Evolutionary conservation across 1,140 invertebrate genomes (phyloP).

Genomic region (Diorhabda elongata): DNA sequence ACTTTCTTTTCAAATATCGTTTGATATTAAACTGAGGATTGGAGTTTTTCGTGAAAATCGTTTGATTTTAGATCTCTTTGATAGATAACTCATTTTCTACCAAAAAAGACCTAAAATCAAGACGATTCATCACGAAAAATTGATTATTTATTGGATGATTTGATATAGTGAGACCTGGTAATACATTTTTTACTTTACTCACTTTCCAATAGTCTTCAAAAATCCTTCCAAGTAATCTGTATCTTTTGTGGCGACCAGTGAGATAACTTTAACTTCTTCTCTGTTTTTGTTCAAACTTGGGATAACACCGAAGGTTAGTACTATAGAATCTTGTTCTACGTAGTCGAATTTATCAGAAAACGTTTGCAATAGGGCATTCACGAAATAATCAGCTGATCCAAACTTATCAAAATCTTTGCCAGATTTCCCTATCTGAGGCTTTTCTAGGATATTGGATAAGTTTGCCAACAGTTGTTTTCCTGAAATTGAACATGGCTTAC

Average conservation of each 20-base stretch:
- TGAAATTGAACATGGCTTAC: background rate
- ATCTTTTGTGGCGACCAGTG: background rate
- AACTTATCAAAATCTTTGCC: background rate
- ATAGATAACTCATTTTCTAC: no score
- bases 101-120: no score
- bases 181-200: background rate
- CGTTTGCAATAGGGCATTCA: background rate
- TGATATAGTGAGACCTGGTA: no score
- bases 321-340: background rate
- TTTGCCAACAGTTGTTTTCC: conserved; percentile 5
- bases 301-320: background rate
- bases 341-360: background rate
- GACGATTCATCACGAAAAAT: no score
- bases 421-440: background rate
- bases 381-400: conserved; percentile 3
- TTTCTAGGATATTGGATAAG: background rate
- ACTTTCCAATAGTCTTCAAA: conserved; percentile 7
- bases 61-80: no score
- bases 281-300: background rate
- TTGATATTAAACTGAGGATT: no score
- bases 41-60: no score
- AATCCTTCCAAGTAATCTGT: background rate
- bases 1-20: no score
- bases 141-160: no score
- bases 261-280: background rate